Base-by-base conservation (phyloP, 2,888 invertebrate species). In the Amphimallon solstitiale region DNA sequence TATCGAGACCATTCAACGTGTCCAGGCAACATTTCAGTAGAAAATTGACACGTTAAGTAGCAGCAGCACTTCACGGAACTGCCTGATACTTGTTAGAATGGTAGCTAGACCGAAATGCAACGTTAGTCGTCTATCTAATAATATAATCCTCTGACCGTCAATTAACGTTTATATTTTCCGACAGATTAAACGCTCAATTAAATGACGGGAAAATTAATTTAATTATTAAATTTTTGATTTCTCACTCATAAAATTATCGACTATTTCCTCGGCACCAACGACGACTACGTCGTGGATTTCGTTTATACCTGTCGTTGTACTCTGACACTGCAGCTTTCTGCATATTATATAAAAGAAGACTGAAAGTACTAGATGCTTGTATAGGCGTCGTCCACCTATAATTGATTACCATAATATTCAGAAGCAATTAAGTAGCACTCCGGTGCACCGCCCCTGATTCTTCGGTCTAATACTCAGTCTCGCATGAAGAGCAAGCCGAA, bases 391-490 rank as follows among this genome's bases (percentile, higher is more conserved):
- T 68, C 71, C 66, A 61, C 43, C 29, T 59, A 29, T 70, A 70
- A 71, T 70, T 71, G 70, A 69, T 70, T 71, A 71, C 68, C 67
- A 69, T 70, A 72, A 72, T 72, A 73, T 70, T 69, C 65, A 64
- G 64, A 70, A 71, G 72, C 69, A 73, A 74, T 72, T 74, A 74
- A 74, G 73, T 68, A 69, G 70, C 66, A 72, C 74, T 74, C 70
- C 72, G 56, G 71, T 71, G 73, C 67, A 71, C 72, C 72, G 73
- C 72, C 72, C 71, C 69, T 68, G 71, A 67, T 64, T 69, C 72
- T 73, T 64, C 70, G 70, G 72, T 72, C 73, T 73, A 74, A 75
- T 71, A 73, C 74, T 73, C 71, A 65, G 73, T 71, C 61, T 61
- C 49, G 63, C 38, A 19, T 51, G 38, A 29, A 40, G 49, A 49